A percentile compares a stretch with the other conserved stretches of the same genome.
phyloP scores from a whole-genome alignment of 2,113 vertebrate species.

The Colossoma macropomum region DNA sequence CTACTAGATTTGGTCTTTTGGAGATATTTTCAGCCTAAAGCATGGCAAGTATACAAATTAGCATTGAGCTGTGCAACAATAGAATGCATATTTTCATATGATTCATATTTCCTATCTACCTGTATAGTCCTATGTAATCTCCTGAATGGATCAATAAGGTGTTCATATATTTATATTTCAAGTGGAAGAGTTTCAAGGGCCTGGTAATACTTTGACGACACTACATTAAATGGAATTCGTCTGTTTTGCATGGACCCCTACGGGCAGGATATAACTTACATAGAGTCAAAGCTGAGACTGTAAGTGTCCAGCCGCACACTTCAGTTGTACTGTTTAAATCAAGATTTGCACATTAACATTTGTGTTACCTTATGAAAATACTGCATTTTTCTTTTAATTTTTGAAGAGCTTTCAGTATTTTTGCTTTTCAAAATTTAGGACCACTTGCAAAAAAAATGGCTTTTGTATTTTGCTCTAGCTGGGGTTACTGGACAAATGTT shows the following conservation, averaged over 20 bases:
- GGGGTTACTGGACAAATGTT: neutral
- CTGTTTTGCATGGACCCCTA: neutral
- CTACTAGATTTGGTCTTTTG: neutral
- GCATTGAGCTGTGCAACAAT: neutral
- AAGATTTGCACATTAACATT: neutral
- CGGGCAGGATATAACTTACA: neutral
- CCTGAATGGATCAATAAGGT: neutral
- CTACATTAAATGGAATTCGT: neutral
- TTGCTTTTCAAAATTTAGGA: neutral
- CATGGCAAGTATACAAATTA: neutral
- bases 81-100: too few relatives aligned
- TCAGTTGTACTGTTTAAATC: neutral
- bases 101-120: too few relatives aligned
- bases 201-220: neutral
- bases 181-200: neutral
- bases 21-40: neutral
- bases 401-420: neutral
- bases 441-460: too few relatives aligned
- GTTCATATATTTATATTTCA: neutral
- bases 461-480: neutral
- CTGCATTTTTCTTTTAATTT: neutral
- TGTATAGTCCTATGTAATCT: neutral
- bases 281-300: neutral
- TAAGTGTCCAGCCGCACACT: too few relatives aligned
- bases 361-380: too few relatives aligned